Conservation (phyloP, 1,140 invertebrate species). For the Formica selysi region DNA sequence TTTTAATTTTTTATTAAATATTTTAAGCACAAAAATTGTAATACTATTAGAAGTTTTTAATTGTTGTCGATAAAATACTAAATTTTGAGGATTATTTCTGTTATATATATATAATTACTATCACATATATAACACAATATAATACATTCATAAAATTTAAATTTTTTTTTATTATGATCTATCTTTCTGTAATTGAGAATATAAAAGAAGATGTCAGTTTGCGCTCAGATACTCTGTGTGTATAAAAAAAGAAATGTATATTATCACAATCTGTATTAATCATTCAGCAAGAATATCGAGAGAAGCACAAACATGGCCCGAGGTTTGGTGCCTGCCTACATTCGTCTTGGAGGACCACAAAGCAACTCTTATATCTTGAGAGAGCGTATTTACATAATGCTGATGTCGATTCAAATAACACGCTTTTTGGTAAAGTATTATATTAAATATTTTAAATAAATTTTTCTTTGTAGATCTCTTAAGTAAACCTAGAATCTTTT, state of each 20-base stretch:
- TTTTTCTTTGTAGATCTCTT: neutral
- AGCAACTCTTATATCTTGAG: constrained; percentile 86
- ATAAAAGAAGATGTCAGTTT: neutral
- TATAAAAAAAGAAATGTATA: neutral
- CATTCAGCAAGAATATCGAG: constrained; percentile 53
- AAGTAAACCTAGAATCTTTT: neutral
- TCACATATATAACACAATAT: neutral
- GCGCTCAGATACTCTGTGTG: neutral
- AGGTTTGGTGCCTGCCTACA: constrained; percentile 88
- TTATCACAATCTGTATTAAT: constrained; percentile 9
- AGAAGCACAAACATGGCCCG: constrained; percentile 86
- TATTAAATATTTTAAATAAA: neutral
- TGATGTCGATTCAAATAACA: constrained; percentile 53
- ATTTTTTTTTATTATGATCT: neutral
- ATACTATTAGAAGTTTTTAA: constrained; percentile 17
- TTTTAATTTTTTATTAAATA: neutral
- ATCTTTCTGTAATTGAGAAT: neutral
- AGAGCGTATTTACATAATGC: constrained; percentile 78
- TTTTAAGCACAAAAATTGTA: neutral
- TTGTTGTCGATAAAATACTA: neutral
- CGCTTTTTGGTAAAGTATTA: constrained; percentile 77
- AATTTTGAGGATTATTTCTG: neutral
- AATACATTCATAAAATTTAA: neutral
- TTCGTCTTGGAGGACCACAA: constrained; percentile 88
- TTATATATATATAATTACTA: neutral